Conservation (phyloP, 2,888 invertebrate species). For the Leptopilina syphax region DNA sequence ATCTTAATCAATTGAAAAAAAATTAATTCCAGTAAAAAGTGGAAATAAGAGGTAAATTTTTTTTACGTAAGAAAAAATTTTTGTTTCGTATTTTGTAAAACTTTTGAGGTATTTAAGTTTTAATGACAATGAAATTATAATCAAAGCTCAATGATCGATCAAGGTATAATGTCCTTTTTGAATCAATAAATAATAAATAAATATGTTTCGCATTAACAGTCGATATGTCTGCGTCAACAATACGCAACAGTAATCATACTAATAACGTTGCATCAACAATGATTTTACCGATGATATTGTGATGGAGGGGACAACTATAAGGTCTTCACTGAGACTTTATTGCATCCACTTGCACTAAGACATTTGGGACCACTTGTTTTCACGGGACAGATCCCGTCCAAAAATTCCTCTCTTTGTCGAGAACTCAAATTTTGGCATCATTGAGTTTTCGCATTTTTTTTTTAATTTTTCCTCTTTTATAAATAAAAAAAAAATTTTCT, state of each 20-base stretch:
- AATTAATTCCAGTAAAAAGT: too few relatives aligned
- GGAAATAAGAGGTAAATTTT: too few relatives aligned
- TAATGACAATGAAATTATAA: too few relatives aligned
- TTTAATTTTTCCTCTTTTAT: neutral
- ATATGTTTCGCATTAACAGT: too few relatives aligned
- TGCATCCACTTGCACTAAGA: conserved; percentile 67
- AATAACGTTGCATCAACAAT: conserved; percentile 58
- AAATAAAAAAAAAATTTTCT: neutral
- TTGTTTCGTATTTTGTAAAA: too few relatives aligned
- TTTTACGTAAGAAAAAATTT: too few relatives aligned
- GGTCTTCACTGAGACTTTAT: conserved; percentile 62
- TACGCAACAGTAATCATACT: conserved; percentile 8
- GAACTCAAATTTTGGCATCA: neutral
- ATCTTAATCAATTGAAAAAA: too few relatives aligned
- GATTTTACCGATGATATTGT: conserved; percentile 53
- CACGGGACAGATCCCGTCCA: conserved; percentile 31
- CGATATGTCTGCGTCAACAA: neutral
- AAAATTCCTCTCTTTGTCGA: neutral
- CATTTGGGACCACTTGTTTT: conserved; percentile 60
- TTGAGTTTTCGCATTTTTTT: conserved; percentile 14
- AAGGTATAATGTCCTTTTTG: too few relatives aligned
- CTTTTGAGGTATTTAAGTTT: too few relatives aligned
- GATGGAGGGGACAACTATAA: conserved; percentile 66
- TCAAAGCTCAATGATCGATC: too few relatives aligned
- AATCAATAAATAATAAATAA: too few relatives aligned